These are phyloP conservation scores for Coluber constrictor DNA, from an alignment of 2,797 vertebrate species.

Conservation along the genomic window DNA sequence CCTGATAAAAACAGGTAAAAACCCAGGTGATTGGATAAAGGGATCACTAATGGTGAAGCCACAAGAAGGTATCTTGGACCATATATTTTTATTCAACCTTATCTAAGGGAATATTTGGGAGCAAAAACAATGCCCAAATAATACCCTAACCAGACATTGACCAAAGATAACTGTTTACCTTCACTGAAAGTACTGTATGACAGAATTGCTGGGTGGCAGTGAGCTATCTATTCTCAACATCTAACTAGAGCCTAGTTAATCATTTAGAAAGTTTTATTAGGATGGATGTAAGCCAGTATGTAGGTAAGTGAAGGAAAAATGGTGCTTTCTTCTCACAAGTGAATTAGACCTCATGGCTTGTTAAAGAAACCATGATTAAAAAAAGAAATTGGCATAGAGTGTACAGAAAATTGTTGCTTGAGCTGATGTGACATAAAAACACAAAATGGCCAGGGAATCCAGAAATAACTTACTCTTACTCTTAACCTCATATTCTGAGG, in stretches of 20 bases:
- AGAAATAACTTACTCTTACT: neutral
- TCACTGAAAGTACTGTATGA: neutral
- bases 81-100: neutral
- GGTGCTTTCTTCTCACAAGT: neutral
- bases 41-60: no score
- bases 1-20: no score
- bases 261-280: neutral
- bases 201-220: neutral
- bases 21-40: no score
- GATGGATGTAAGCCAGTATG: neutral
- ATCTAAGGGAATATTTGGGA: neutral
- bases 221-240: neutral
- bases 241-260: neutral
- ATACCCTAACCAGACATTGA: neutral
- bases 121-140: neutral
- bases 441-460: neutral
- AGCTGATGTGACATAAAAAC: neutral
- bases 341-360: neutral
- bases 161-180: neutral
- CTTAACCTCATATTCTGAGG: no score
- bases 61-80: neutral
- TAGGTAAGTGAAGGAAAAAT: neutral
- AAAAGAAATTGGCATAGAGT: neutral
- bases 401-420: neutral
- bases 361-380: neutral